Evolutionary conservation across 2,888 invertebrate species (phyloP).

Genomic region (Cataglyphis altisquamis): DNA sequence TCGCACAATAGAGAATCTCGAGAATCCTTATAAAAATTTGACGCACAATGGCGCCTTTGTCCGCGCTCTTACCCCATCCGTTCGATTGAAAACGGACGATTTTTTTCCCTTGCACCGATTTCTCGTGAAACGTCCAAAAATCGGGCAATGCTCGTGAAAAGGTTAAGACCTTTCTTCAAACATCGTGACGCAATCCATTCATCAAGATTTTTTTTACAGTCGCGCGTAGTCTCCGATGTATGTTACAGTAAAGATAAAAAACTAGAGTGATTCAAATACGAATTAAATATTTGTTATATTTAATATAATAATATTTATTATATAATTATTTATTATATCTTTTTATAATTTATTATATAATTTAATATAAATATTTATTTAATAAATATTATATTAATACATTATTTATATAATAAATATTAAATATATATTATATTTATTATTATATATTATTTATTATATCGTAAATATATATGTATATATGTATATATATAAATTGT

Average conservation of each 20-base stretch:
- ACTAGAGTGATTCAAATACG: background rate
- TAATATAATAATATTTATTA: too few relatives aligned
- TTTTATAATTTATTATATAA: too few relatives aligned
- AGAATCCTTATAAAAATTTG: conserved; percentile 82
- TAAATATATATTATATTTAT: too few relatives aligned
- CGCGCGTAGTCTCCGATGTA: background rate
- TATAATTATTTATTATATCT: too few relatives aligned
- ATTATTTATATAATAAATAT: too few relatives aligned
- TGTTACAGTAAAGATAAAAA: conserved; percentile 12
- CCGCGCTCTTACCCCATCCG: conserved; percentile 81
- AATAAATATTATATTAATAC: too few relatives aligned
- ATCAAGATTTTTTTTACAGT: conserved; percentile 53
- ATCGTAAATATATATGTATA: background rate
- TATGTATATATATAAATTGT: background rate
- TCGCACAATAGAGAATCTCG: conserved; percentile 81
- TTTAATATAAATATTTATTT: too few relatives aligned
- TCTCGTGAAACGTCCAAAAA: conserved; percentile 71
- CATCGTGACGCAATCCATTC: conserved; percentile 59
- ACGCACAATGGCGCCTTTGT: conserved; percentile 81
- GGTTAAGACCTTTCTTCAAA: conserved; percentile 68
- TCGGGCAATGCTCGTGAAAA: conserved; percentile 71
- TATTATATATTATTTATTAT: background rate
- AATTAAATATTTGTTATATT: conserved; percentile 4
- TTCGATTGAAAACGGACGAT: conserved; percentile 76
- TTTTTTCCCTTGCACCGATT: conserved; percentile 72